phyloP scores from a whole-genome alignment of 2,888 invertebrate species.

The Frankliniella fusca region DNA sequence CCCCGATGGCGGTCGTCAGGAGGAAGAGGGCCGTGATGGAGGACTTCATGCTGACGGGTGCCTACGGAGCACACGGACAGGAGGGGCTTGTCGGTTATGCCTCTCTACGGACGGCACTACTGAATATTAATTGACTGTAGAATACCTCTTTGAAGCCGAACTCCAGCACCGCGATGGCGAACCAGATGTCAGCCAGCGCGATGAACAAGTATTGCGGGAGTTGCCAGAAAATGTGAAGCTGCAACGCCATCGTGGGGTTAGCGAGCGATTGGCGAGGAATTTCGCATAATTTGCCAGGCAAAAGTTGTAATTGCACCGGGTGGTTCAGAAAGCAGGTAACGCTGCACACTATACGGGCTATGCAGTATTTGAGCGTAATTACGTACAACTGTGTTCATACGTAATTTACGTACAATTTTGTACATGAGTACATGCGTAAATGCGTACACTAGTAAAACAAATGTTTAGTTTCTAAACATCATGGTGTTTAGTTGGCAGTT shows the following conservation, averaged over 20 bases:
- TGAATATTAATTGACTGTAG: neutral
- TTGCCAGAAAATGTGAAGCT: neutral
- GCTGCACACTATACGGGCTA: too few species aligned
- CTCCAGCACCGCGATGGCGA: neutral
- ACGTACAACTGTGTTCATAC: too few species aligned
- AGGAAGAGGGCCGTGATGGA: slow-evolving; percentile 9
- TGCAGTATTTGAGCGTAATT: too few species aligned
- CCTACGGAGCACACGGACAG: neutral
- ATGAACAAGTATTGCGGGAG: slow-evolving; percentile 7
- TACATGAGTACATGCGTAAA: too few species aligned
- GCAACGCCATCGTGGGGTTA: neutral
- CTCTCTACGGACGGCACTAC: neutral
- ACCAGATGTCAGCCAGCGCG: neutral
- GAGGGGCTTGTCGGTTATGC: neutral
- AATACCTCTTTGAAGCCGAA: slow-evolving; percentile 1
- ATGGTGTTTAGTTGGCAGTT: too few species aligned
- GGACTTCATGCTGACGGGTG: neutral
- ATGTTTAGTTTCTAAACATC: too few species aligned
- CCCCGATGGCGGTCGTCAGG: neutral
- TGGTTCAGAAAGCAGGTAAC: too few species aligned
- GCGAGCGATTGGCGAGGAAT: too few species aligned
- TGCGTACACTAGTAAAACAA: too few species aligned
- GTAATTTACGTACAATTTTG: too few species aligned
- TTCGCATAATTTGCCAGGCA: too few species aligned
- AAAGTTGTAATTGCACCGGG: too few species aligned